Percentiles rank a stretch among this genome's conserved stretches.
These are phyloP conservation scores for Blastobasis adustella DNA, from an alignment of 2,888 invertebrate genomes.

Conservation along the genomic window DNA sequence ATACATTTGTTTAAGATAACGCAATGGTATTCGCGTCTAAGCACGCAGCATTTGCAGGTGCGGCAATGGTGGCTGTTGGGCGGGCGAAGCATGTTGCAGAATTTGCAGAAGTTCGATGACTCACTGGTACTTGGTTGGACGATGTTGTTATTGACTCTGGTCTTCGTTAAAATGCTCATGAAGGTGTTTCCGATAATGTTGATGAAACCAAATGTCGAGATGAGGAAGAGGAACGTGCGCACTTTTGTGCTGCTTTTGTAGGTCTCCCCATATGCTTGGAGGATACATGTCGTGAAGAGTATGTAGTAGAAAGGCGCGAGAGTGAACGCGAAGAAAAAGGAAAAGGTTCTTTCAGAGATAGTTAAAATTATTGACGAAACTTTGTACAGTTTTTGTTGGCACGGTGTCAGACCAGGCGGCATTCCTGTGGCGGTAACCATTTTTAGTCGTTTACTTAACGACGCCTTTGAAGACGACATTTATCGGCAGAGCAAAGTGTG, in stretches of 20 bases:
- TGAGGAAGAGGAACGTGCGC: neutral
- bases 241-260: neutral
- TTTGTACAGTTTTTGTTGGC: too few species aligned
- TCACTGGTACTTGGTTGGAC: conserved; percentile 27
- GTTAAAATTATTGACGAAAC: neutral
- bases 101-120: conserved; percentile 76
- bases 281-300: conserved; percentile 31
- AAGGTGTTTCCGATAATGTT: conserved; percentile 51
- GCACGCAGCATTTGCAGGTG: conserved; percentile 85
- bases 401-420: too few species aligned
- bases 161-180: conserved; percentile 32
- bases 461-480: too few species aligned
- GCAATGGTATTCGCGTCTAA: conserved; percentile 89
- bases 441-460: too few species aligned
- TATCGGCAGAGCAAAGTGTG: too few species aligned
- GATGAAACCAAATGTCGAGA: conserved; percentile 32
- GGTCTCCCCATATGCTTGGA: conserved; percentile 23
- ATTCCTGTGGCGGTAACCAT: too few species aligned
- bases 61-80: conserved; percentile 90
- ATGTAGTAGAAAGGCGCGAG: conserved; percentile 39
- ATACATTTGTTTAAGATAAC: conserved; percentile 89
- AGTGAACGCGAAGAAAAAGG: conserved; percentile 26
- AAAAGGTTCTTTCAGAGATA: conserved; percentile 22
- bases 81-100: conserved; percentile 81
- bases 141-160: conserved; percentile 23